A percentile compares a stretch with the other conserved stretches of the same genome.
phyloP scores from a whole-genome alignment of 2,113 vertebrate genomes.

The Saccopteryx leptura region DNA sequence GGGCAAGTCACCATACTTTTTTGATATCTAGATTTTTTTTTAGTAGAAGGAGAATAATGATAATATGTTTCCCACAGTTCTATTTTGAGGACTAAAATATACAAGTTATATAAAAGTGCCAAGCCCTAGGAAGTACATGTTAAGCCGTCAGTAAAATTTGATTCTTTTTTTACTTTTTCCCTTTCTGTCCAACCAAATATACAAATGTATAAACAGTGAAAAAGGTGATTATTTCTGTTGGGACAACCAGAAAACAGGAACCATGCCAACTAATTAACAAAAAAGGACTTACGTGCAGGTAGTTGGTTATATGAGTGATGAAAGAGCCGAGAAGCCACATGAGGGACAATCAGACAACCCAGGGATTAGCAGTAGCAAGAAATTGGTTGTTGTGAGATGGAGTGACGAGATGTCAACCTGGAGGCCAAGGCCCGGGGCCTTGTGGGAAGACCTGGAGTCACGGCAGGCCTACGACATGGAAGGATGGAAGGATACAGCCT shows the following conservation, averaged over 20 bases:
- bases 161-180: not conserved
- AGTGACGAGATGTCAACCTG: not conserved
- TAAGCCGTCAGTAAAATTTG: not conserved
- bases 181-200: not conserved
- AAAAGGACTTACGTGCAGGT: not conserved
- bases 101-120: not conserved
- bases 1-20: not conserved
- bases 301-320: not conserved
- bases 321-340: not conserved
- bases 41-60: constrained; percentile 2
- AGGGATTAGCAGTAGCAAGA: not conserved
- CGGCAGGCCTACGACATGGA: not conserved
- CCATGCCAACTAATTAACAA: not conserved
- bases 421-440: not conserved
- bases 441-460: not conserved
- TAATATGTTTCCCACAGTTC: constrained; percentile 37
- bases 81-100: constrained; percentile 61
- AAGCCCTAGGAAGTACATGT: not conserved
- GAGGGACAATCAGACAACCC: not conserved
- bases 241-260: not conserved
- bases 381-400: not conserved
- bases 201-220: not conserved
- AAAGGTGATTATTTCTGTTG: not conserved
- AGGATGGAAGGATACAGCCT: not conserved
- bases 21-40: not conserved